Conservation (phyloP, 2,888 invertebrate genomes). For the Sthenelais limicola region DNA sequence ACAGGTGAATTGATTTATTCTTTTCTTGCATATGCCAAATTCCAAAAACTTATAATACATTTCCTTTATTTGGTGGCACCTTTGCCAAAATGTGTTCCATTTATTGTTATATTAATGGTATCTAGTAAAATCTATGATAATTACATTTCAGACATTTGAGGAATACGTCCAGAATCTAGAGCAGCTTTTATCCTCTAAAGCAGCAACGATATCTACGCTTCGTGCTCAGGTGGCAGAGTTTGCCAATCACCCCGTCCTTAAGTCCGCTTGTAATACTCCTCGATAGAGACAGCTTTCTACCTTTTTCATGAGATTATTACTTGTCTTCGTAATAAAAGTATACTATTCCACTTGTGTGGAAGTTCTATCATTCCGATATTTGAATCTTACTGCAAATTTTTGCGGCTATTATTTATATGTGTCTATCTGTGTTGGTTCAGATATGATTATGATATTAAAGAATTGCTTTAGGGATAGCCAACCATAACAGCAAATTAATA, state of each 20-base stretch:
- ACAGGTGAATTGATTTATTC: constrained; percentile 60
- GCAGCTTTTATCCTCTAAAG: constrained; percentile 25
- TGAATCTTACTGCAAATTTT: no score
- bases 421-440: no score
- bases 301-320: no score
- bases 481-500: no score
- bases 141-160: constrained; percentile 26
- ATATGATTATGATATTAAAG: no score
- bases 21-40: no score
- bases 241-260: neutral
- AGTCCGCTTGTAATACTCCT: constrained; percentile 10
- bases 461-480: no score
- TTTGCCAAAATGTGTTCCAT: neutral
- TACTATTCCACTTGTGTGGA: no score
- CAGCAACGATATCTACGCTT: neutral
- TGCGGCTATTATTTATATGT: no score
- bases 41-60: no score
- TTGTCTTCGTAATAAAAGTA: no score
- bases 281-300: constrained; percentile 2
- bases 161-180: constrained; percentile 13
- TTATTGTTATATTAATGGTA: neutral
- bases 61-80: neutral
- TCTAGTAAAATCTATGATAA: neutral
- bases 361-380: no score
- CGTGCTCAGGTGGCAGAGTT: constrained; percentile 21